Evolutionary conservation across 2,888 invertebrate genomes (phyloP), one percentile per base, ranked within the genome.

Genomic region (Dasysyrphus albostriatus): DNA sequence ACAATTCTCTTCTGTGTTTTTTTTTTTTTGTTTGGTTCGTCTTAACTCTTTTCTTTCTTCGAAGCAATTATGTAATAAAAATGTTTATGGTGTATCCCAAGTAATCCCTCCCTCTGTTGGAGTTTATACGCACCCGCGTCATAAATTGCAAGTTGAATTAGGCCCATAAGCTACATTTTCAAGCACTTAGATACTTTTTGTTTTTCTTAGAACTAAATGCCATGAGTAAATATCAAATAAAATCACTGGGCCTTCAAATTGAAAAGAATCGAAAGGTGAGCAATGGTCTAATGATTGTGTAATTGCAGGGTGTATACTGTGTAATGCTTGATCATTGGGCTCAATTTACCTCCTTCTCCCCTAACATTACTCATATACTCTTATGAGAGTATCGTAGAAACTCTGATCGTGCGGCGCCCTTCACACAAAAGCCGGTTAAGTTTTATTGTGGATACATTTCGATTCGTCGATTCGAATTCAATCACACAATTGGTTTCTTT

Each of bases 281-380:
- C 75, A 80, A 67, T 72, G 58, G 54, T 12, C 72, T 76, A 81
- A 81, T 76, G 76, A 76, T 72, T 72, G 76, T 73, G 76, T 69
- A 77, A 85, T 81, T 73, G 80, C 32, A 49, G 29, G 56, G 70
- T 39, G 19, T 47, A 65, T 32, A n/a, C n/a, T 19, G 29, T 67
- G 16, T 49, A 67, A 67, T 63, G 29, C 16, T 29, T 37, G 76
- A 44, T 39, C 59, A 42, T 32, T 32, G 8, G n/a, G 24, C 61
- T 44, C 12, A 63, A 24, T 37, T 16, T 24, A 12, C 39, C 59
- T 5, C 16, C 39, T 14, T 9, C n/a, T 49, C 19, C 44, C 9
- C 63, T 44, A 32, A 5, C 29, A 9, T 14, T 32, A 37, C 67
- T 49, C n/a, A n/a, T n/a, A n/a, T n/a, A 14, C 12, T 14, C 24